Percentiles rank a stretch among this genome's conserved stretches.
phyloP scores from a whole-genome alignment of 2,888 invertebrate species.

The Spodoptera exigua region DNA sequence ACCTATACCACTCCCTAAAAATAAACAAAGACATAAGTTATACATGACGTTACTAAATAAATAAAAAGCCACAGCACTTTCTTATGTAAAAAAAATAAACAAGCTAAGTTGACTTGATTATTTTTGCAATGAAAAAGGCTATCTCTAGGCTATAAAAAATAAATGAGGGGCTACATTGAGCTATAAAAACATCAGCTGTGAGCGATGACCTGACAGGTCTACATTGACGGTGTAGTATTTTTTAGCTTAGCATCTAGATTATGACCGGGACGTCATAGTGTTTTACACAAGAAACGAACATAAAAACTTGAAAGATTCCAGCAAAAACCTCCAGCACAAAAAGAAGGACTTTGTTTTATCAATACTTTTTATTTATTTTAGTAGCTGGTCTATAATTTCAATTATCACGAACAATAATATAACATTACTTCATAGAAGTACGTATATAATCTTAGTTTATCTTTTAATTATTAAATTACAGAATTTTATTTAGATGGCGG shows the following conservation, averaged over 20 bases:
- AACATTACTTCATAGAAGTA: too few relatives aligned
- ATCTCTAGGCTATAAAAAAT: slow-evolving; percentile 39
- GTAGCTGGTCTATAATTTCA: too few relatives aligned
- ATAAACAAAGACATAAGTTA: too few relatives aligned
- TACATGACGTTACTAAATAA: too few relatives aligned
- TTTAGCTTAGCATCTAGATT: slow-evolving; percentile 21
- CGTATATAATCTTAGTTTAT: too few relatives aligned
- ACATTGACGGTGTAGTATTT: slow-evolving; percentile 16
- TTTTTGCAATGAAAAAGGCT: slow-evolving; percentile 31
- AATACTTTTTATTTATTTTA: slow-evolving; percentile 1
- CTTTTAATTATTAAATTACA: too few relatives aligned
- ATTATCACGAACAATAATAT: too few relatives aligned
- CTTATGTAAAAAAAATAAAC: too few relatives aligned
- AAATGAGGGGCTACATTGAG: slow-evolving; percentile 20
- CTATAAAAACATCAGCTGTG: slow-evolving; percentile 17
- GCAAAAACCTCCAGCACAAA: slow-evolving; percentile 23
- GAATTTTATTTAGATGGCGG: too few relatives aligned
- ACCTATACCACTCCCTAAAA: too few relatives aligned
- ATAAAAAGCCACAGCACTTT: too few relatives aligned
- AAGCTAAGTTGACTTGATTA: neutral
- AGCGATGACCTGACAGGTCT: slow-evolving; percentile 21
- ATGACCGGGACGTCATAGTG: slow-evolving; percentile 1
- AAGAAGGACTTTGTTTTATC: slow-evolving; percentile 7
- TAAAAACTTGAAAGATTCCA: slow-evolving; percentile 30
- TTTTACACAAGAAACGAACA: slow-evolving; percentile 1